Evolutionary conservation across 2,888 invertebrate genomes (phyloP).

Genomic region (Rugalucina vietnamica): DNA sequence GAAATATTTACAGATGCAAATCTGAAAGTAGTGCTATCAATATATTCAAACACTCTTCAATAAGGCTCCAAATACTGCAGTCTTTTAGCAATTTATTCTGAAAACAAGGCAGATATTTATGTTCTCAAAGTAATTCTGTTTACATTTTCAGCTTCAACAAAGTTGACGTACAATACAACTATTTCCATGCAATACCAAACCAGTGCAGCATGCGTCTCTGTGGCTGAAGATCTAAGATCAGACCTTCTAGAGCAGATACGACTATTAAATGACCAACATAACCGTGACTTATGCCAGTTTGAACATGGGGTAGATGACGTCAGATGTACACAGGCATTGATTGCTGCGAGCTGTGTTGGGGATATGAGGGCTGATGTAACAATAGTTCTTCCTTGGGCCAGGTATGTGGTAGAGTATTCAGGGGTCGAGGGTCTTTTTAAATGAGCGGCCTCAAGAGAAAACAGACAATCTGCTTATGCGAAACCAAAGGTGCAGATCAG

Average conservation of each 20-base stretch:
- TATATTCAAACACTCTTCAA: no score
- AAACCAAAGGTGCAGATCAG: no score
- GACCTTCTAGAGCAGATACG: background rate
- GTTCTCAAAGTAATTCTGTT: no score
- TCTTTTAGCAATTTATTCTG: no score
- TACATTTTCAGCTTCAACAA: background rate
- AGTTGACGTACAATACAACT: background rate
- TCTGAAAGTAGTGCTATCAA: no score
- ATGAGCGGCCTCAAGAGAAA: no score
- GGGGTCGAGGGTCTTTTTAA: no score
- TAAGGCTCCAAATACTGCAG: no score
- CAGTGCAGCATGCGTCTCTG: background rate
- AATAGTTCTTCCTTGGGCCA: background rate
- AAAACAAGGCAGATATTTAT: no score
- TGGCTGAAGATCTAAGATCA: background rate
- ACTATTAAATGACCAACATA: constrained; percentile 25
- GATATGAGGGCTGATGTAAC: constrained; percentile 5
- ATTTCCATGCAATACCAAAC: constrained; percentile 20
- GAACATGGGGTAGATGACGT: constrained; percentile 28
- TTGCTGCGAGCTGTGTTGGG: constrained; percentile 21
- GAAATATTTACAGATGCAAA: no score
- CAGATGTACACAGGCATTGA: constrained; percentile 12
- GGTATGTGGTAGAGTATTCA: no score
- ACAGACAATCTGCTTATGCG: no score
- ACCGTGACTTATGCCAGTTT: constrained; percentile 29